Conservation (phyloP, 2,113 vertebrate genomes). For the Sinocyclocheilus maitianheensis region DNA sequence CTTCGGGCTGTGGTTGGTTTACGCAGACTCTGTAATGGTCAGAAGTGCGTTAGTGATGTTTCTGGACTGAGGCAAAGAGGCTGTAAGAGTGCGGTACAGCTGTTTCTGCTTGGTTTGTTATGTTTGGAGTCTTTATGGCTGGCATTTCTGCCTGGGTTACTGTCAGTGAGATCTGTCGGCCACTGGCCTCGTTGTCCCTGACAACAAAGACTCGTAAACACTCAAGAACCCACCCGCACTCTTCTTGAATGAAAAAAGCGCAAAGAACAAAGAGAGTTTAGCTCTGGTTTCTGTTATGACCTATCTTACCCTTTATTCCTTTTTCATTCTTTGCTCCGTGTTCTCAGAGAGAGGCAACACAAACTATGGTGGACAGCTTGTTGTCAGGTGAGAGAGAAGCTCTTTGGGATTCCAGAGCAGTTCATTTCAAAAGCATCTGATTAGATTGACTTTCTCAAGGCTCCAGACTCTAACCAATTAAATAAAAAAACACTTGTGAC, state of each 20-base stretch:
- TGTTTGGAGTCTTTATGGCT: slow-evolving; percentile 43
- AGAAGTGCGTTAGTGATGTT: slow-evolving; percentile 37
- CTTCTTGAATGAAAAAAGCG: slow-evolving; percentile 28
- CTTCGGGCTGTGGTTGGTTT: slow-evolving; percentile 41
- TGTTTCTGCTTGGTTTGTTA: slow-evolving; percentile 51
- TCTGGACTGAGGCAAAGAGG: slow-evolving; percentile 15
- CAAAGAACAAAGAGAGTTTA: slow-evolving; percentile 52
- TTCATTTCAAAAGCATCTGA: slow-evolving; percentile 58
- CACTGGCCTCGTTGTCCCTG: slow-evolving; percentile 42
- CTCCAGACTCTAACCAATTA: not conserved
- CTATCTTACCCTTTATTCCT: slow-evolving; percentile 55
- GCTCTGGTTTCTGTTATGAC: slow-evolving; percentile 60
- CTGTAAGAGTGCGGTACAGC: slow-evolving; percentile 30
- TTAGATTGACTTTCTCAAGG: not conserved
- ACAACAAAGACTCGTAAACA: slow-evolving; percentile 59
- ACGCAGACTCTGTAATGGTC: slow-evolving; percentile 29
- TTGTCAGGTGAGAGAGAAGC: slow-evolving; percentile 37
- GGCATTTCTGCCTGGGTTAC: slow-evolving; percentile 55
- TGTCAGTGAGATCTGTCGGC: slow-evolving; percentile 52
- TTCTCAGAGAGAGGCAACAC: slow-evolving; percentile 50
- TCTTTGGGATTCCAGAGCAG: slow-evolving; percentile 43
- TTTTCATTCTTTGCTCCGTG: slow-evolving; percentile 54
- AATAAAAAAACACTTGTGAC: not conserved
- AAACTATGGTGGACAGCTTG: slow-evolving; percentile 52
- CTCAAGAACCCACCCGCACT: slow-evolving; percentile 42